Conservation (phyloP, 1,140 invertebrate species). For the Kradibia gibbosae region DNA sequence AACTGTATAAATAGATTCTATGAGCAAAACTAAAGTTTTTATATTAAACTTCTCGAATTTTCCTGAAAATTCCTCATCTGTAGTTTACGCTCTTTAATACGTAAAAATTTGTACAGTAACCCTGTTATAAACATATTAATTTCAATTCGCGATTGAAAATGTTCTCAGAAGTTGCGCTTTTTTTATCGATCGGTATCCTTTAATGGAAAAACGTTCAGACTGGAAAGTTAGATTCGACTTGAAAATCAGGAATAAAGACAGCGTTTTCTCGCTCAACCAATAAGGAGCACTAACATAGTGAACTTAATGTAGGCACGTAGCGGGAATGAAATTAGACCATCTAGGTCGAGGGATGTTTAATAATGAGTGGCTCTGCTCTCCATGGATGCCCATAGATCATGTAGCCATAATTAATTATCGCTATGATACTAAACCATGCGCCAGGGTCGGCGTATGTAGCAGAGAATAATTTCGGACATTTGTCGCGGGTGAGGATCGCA, state of each 20-base stretch:
- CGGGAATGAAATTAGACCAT: conserved; percentile 55
- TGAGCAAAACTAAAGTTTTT: not conserved
- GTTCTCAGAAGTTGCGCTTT: not conserved
- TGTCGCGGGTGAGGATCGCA: conserved; percentile 31
- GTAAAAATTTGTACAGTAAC: not conserved
- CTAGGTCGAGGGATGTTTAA: conserved; percentile 60
- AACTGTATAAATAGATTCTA: too few relatives aligned
- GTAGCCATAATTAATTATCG: conserved; percentile 63
- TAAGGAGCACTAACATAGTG: conserved; percentile 29
- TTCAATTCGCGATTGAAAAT: not conserved
- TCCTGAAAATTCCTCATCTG: not conserved
- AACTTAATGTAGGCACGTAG: conserved; percentile 27
- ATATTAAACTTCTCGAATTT: conserved; percentile 3
- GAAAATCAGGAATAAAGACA: not conserved
- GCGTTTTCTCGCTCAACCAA: not conserved
- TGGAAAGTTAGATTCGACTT: not conserved
- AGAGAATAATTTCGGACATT: conserved; percentile 47
- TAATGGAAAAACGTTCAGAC: not conserved
- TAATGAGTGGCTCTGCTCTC: conserved; percentile 60
- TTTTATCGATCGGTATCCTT: not conserved
- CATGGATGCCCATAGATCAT: conserved; percentile 60
- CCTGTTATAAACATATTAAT: not conserved
- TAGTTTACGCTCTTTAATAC: not conserved
- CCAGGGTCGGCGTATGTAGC: not conserved
- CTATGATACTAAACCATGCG: not conserved